Conservation (phyloP, 1,140 invertebrate genomes). For the Heliconius congener region DNA sequence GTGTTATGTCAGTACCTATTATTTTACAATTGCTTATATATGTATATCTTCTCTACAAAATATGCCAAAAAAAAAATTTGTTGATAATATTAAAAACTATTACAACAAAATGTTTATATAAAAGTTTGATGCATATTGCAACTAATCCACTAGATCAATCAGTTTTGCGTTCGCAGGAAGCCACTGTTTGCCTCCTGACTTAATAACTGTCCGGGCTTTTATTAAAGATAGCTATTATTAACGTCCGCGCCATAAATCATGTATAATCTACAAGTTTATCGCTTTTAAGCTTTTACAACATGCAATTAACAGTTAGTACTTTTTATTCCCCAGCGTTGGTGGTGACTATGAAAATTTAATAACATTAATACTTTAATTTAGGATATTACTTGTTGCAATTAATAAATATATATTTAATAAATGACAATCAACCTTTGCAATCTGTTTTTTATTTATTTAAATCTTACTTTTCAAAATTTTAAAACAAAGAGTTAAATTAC, state of each 20-base stretch:
- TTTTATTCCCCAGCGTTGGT: not conserved
- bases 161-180: slow-evolving; percentile 15
- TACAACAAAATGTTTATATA: not conserved
- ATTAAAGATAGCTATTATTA: slow-evolving; percentile 19
- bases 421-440: too few species aligned
- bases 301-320: slow-evolving; percentile 11
- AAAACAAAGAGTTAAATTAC: too few species aligned
- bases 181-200: slow-evolving; percentile 15
- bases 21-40: too few species aligned
- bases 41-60: not conserved
- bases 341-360: not conserved
- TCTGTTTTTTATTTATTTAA: too few species aligned
- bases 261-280: slow-evolving; percentile 16
- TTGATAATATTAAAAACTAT: slow-evolving; percentile 2
- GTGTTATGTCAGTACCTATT: too few species aligned
- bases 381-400: not conserved
- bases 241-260: slow-evolving; percentile 17
- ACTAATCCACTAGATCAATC: slow-evolving; percentile 15
- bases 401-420: too few species aligned
- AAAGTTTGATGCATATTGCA: slow-evolving; percentile 13
- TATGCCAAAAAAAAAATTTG: not conserved
- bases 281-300: slow-evolving; percentile 13
- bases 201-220: slow-evolving; percentile 18
- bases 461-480: too few species aligned
- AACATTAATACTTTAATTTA: not conserved